A percentile compares a stretch with the other conserved stretches of the same genome.
phyloP scores from a whole-genome alignment of 2,113 vertebrate species.

The Eptesicus fuscus region DNA sequence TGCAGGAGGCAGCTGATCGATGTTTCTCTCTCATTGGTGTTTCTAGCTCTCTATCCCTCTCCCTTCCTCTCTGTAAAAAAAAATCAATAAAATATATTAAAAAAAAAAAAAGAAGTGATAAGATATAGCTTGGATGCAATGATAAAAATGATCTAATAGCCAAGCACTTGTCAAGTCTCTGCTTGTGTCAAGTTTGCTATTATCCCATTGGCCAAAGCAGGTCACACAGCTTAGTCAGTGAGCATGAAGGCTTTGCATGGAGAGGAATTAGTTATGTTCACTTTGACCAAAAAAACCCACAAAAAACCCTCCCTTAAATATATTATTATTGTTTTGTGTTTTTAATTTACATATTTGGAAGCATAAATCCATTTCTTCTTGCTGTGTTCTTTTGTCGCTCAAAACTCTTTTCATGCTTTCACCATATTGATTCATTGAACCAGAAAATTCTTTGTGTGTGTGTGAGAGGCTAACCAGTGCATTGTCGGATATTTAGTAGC shows the following conservation, averaged over 20 bases:
- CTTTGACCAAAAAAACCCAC: background rate
- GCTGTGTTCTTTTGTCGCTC: background rate
- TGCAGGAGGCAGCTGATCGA: too few species aligned
- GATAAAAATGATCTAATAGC: background rate
- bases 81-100: too few species aligned
- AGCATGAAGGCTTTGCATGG: background rate
- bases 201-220: background rate
- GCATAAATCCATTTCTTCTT: background rate
- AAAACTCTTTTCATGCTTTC: background rate
- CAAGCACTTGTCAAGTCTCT: background rate
- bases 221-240: background rate
- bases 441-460: background rate
- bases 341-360: background rate
- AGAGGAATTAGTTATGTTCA: background rate
- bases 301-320: background rate
- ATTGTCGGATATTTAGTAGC: background rate
- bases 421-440: background rate
- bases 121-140: background rate
- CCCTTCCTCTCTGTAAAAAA: too few species aligned
- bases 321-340: background rate
- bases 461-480: background rate
- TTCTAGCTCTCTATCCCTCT: too few species aligned
- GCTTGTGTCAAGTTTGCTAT: too few species aligned
- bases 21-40: too few species aligned
- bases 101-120: background rate